Percentiles rank a stretch among this genome's conserved stretches.
Evolutionary conservation across 2,113 vertebrate genomes (phyloP).

Genomic region (Centrocercus urophasianus): DNA sequence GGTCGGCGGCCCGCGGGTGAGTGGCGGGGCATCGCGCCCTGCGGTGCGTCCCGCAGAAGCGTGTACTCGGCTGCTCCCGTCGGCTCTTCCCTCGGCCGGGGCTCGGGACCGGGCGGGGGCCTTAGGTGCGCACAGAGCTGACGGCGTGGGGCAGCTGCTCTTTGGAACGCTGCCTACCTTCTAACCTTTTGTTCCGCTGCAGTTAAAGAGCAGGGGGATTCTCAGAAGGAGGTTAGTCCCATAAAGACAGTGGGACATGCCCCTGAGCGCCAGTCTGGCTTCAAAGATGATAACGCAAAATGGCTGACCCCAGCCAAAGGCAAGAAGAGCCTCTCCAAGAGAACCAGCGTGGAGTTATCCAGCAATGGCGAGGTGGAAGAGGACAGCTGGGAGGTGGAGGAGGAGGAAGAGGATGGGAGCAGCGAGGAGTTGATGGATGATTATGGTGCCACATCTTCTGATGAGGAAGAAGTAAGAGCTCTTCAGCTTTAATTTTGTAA

Average conservation of each 20-base stretch:
- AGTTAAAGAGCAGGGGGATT: neutral
- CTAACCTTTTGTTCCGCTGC: accelerated
- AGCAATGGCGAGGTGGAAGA: slow-evolving; percentile 65
- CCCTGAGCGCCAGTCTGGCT: slow-evolving; percentile 24
- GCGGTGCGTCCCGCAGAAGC: no score
- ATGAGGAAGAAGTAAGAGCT: slow-evolving; percentile 67
- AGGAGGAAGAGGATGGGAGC: slow-evolving; percentile 71
- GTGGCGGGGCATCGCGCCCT: neutral
- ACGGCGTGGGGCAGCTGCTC: neutral
- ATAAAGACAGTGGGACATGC: neutral
- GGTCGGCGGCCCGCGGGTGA: neutral
- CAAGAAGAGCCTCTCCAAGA: slow-evolving; percentile 69
- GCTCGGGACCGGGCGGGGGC: neutral
- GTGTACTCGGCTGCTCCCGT: no score
- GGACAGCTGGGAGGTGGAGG: slow-evolving; percentile 48
- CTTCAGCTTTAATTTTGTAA: neutral
- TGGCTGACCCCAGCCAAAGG: slow-evolving; percentile 82
- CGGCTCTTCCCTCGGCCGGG: neutral
- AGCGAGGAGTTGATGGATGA: slow-evolving; percentile 89
- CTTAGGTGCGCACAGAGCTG: neutral
- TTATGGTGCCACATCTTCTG: slow-evolving; percentile 79
- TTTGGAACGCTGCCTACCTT: neutral
- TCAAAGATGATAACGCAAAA: slow-evolving; percentile 83
- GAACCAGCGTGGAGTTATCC: slow-evolving; percentile 78
- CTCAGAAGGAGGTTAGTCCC: neutral